Conservation (phyloP, 2,113 vertebrate species). For the Albula goreensis region DNA sequence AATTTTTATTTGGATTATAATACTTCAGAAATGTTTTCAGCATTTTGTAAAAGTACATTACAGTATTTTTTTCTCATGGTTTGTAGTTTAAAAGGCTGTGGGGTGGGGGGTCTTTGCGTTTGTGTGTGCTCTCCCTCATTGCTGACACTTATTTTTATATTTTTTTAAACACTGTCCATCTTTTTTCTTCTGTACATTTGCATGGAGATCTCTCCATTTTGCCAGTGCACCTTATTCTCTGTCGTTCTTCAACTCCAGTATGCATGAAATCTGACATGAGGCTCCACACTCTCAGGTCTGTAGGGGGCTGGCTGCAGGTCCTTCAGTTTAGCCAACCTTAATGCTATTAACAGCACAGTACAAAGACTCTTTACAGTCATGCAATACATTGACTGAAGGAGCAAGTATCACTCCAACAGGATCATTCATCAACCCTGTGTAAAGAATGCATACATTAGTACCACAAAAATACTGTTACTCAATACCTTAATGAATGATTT, state of each 20-base stretch:
- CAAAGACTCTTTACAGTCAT: not conserved
- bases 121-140: not conserved
- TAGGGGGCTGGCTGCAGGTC: not conserved
- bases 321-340: not conserved
- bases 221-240: not conserved
- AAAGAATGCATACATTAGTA: not conserved
- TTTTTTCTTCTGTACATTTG: not conserved
- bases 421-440: not conserved
- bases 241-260: not conserved
- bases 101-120: not conserved
- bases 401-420: not conserved
- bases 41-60: conserved; percentile 33
- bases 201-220: not conserved
- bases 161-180: not conserved
- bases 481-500: not conserved
- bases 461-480: not conserved
- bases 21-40: conserved; percentile 54
- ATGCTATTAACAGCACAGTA: not conserved
- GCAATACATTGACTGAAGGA: not conserved
- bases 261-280: not conserved
- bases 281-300: not conserved
- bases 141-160: not conserved
- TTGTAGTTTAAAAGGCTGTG: conserved; percentile 32
- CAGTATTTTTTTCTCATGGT: conserved; percentile 50
- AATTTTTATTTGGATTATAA: conserved; percentile 37